Conservation (phyloP, 2,797 vertebrate genomes). For the Caiman crocodilus region DNA sequence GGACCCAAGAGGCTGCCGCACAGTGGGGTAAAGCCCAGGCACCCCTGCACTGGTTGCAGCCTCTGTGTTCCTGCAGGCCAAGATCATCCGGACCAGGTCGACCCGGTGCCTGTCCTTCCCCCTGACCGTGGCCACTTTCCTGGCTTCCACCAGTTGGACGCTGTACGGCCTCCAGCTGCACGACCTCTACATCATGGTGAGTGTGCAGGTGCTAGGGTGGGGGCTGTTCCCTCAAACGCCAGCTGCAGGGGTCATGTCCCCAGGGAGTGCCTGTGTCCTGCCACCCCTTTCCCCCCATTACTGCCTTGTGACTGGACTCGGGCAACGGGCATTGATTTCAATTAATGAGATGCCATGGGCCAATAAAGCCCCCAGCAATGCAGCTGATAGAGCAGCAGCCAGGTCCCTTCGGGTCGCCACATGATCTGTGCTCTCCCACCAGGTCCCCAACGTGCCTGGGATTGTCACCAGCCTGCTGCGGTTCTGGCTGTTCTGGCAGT, state of each 20-base stretch:
- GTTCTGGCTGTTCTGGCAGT: conserved; percentile 91
- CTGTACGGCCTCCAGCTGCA: conserved; percentile 88
- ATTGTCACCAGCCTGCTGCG: conserved; percentile 90
- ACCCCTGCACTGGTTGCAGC: background rate
- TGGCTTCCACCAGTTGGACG: conserved; percentile 92
- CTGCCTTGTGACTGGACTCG: background rate
- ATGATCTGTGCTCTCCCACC: background rate
- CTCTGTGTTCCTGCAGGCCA: conserved; percentile 75
- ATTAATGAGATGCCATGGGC: conserved; percentile 49
- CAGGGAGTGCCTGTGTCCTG: background rate
- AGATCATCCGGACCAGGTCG: conserved; percentile 86
- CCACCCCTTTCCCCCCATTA: no score
- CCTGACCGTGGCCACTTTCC: conserved; percentile 90
- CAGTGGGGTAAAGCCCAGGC: no score
- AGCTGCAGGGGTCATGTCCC: no score
- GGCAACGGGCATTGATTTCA: conserved; percentile 34
- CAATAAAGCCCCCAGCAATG: background rate
- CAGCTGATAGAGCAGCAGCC: background rate
- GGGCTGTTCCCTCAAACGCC: background rate
- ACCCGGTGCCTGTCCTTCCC: conserved; percentile 91
- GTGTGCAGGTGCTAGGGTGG: background rate
- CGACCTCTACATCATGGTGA: conserved; percentile 91
- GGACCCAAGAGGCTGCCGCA: no score
- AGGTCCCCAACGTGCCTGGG: conserved; percentile 93
- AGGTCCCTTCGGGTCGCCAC: fast-evolving